phyloP scores from a whole-genome alignment of 2,797 vertebrate species.

The Selene dorsalis region DNA sequence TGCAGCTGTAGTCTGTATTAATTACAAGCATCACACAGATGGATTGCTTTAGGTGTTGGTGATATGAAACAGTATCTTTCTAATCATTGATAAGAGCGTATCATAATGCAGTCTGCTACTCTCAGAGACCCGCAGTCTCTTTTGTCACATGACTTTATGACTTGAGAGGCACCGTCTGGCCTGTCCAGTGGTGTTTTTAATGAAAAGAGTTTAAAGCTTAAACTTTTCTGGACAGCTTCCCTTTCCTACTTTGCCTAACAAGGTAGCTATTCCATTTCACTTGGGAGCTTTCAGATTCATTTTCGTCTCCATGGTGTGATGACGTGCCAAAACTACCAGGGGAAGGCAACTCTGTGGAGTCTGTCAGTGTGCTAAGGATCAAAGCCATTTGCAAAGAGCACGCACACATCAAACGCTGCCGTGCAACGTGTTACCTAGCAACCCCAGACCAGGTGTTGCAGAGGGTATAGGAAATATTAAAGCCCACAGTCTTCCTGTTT shows the following conservation, averaged over 20 bases:
- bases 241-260: slow-evolving; percentile 78
- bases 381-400: slow-evolving; percentile 84
- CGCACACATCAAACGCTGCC: slow-evolving; percentile 78
- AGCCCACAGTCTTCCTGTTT: slow-evolving; percentile 77
- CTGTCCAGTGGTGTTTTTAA: slow-evolving; percentile 50
- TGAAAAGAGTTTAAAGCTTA: slow-evolving; percentile 67
- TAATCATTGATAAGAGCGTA: not conserved
- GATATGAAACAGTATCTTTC: slow-evolving; percentile 6
- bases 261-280: slow-evolving; percentile 77
- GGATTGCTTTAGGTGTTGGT: slow-evolving; percentile 1
- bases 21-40: slow-evolving; percentile 7
- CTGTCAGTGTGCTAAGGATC: slow-evolving; percentile 81
- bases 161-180: slow-evolving; percentile 8
- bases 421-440: slow-evolving; percentile 85
- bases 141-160: slow-evolving; percentile 41
- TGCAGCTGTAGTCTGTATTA: not conserved
- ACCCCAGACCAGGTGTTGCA: slow-evolving; percentile 83
- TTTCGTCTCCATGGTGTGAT: slow-evolving; percentile 78
- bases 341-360: slow-evolving; percentile 76
- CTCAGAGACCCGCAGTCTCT: slow-evolving; percentile 1
- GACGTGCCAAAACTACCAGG: slow-evolving; percentile 79
- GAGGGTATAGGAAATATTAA: slow-evolving; percentile 75
- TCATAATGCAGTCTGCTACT: slow-evolving; percentile 19
- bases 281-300: slow-evolving; percentile 79
- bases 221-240: slow-evolving; percentile 76